phyloP scores from a whole-genome alignment of 2,888 invertebrate genomes.

The Mythimna lalbum region DNA sequence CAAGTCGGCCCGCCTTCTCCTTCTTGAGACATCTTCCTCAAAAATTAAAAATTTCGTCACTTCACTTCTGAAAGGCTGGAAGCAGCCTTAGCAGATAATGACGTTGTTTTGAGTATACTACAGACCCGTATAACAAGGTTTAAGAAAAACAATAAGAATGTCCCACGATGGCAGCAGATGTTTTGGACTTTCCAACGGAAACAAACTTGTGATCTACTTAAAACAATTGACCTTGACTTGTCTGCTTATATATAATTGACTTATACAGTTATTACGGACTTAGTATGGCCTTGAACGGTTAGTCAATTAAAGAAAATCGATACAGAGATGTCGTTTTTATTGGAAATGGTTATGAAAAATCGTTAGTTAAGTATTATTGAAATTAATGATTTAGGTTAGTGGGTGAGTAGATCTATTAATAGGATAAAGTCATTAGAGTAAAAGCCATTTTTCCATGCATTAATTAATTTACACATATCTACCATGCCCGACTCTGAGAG shows the following conservation, averaged over 20 bases:
- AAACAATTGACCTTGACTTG: slow-evolving; percentile 16
- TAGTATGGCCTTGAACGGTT: slow-evolving; percentile 4
- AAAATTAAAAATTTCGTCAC: no score
- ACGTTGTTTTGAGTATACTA: no score
- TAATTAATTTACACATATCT: neutral
- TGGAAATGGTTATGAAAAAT: neutral
- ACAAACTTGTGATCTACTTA: slow-evolving; percentile 1
- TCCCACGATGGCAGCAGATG: neutral
- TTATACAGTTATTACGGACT: slow-evolving; percentile 9
- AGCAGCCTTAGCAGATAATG: no score
- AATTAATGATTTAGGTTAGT: neutral
- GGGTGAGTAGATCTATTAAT: neutral
- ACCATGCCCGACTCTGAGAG: no score
- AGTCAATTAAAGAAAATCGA: slow-evolving; percentile 31
- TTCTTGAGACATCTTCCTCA: no score
- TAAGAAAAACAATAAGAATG: neutral
- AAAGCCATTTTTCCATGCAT: neutral
- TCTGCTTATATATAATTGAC: slow-evolving; percentile 18
- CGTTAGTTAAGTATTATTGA: neutral
- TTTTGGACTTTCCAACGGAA: neutral
- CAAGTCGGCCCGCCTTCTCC: no score
- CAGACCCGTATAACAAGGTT: neutral
- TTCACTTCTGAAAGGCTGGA: no score
- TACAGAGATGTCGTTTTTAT: neutral
- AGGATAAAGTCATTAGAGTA: neutral